A percentile compares a stretch with the other conserved stretches of the same genome.
Conservation (phyloP, 2,797 vertebrate genomes). For the Calcarius lapponicus region DNA sequence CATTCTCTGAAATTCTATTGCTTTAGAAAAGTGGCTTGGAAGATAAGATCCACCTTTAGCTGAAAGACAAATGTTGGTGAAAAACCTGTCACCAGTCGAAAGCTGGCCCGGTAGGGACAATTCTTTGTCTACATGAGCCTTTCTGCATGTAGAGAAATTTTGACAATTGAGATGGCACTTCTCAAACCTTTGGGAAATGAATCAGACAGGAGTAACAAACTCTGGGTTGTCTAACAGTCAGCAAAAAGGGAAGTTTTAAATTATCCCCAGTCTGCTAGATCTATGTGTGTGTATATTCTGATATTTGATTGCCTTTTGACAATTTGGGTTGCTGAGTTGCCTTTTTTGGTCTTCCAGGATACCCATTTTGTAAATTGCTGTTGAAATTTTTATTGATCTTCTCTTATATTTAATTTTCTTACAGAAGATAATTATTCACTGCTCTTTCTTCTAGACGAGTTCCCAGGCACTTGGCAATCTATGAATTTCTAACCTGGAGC, state of each 20-base stretch:
- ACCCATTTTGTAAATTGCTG: not conserved
- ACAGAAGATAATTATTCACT: not conserved
- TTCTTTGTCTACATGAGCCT: not conserved
- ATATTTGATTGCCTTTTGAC: not conserved
- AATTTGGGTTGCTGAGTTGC: not conserved
- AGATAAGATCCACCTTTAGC: not conserved
- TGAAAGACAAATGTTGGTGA: not conserved
- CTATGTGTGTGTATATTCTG: not conserved
- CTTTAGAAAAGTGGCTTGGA: not conserved
- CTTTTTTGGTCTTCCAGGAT: not conserved
- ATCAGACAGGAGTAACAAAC: not conserved
- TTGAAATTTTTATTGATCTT: not conserved
- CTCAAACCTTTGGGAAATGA: not conserved
- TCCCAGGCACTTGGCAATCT: not conserved
- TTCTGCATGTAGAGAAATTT: not conserved
- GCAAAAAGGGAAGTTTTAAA: not conserved
- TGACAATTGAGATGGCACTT: not conserved
- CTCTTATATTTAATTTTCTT: not conserved
- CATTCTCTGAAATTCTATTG: not conserved
- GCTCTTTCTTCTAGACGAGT: not conserved
- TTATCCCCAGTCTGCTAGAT: not conserved
- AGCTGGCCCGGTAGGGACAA: not conserved
- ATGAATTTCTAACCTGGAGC: not conserved
- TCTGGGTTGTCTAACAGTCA: not conserved
- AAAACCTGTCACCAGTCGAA: not conserved